A percentile compares a stretch with the other conserved stretches of the same genome.
These are phyloP conservation scores for Cladorhizidae sp. DNA, from an alignment of 37 sponge, comb jelly and placozoan species.

Conservation along the genomic window DNA sequence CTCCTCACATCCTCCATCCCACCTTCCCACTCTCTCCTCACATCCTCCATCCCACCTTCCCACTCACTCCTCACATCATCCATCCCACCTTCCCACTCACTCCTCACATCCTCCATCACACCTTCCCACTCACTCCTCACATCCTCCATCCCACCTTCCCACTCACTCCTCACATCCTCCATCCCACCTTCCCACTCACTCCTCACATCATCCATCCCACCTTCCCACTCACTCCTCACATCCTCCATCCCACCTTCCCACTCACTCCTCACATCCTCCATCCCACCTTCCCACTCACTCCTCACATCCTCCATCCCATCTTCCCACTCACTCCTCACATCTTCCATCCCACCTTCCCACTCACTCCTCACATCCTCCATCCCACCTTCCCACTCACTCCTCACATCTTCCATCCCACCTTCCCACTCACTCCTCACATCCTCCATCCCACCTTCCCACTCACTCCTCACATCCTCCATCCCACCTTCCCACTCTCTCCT, in stretches of 20 bases:
- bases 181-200: not conserved
- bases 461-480: not conserved
- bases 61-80: not conserved
- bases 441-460: not conserved
- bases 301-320: no score
- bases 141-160: not conserved
- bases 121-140: no score
- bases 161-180: no score
- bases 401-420: not conserved
- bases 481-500: not conserved
- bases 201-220: not conserved
- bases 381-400: no score
- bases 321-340: not conserved
- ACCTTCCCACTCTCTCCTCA: not conserved
- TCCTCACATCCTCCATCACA: no score
- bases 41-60: no score
- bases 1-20: no score
- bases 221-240: no score
- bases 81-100: conserved; percentile 3
- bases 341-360: not conserved
- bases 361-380: no score
- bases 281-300: not conserved
- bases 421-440: no score
- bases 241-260: no score
- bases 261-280: no score